Percentiles rank a stretch among this genome's conserved stretches.
Conservation (phyloP, 2,797 vertebrate species). For the Mus spretus region DNA sequence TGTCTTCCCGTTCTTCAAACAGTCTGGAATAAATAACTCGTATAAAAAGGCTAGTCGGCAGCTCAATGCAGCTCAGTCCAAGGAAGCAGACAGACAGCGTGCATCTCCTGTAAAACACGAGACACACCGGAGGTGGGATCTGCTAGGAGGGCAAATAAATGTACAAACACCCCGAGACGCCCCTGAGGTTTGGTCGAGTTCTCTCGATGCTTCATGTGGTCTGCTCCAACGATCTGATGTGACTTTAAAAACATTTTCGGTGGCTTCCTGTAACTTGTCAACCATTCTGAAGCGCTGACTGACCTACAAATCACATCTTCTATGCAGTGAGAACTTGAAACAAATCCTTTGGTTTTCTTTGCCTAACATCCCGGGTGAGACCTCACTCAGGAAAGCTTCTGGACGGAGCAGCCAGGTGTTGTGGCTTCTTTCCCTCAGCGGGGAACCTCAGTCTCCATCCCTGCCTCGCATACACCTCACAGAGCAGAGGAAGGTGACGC, state of each 20-base stretch:
- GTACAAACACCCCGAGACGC: background rate
- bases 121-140: slow-evolving; percentile 46
- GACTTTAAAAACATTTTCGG: background rate
- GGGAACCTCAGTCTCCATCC: background rate
- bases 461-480: background rate
- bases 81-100: background rate
- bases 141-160: background rate
- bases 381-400: background rate
- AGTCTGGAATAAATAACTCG: slow-evolving; percentile 68
- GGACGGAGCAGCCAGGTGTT: background rate
- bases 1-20: background rate
- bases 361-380: background rate
- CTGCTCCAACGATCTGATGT: background rate
- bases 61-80: background rate
- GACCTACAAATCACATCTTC: slow-evolving; percentile 12
- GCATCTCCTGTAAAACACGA: slow-evolving; percentile 16
- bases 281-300: slow-evolving; percentile 18
- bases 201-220: slow-evolving; percentile 50
- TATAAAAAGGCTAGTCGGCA: background rate
- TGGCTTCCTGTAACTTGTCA: slow-evolving; percentile 57
- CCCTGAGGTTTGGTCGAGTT: slow-evolving; percentile 70
- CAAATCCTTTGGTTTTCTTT: slow-evolving; percentile 61
- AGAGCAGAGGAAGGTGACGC: background rate
- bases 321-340: slow-evolving; percentile 37
- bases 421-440: background rate